Evolutionary conservation across 2,113 vertebrate species (phyloP).

Genomic region (Acinonyx jubatus): DNA sequence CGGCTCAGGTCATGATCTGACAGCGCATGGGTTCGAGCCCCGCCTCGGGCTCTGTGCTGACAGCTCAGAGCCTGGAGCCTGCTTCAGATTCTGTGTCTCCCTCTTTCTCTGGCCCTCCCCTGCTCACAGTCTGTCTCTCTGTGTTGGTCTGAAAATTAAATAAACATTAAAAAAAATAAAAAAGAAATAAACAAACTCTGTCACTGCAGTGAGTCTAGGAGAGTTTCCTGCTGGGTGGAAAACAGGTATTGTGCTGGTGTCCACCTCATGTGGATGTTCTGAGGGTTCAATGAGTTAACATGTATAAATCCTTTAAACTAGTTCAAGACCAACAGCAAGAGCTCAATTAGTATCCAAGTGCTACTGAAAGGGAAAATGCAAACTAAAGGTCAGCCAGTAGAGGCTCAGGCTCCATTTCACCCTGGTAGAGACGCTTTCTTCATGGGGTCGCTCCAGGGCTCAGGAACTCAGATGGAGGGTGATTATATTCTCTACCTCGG

Average conservation of each 20-base stretch:
- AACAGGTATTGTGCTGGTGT: neutral
- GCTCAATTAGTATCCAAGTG: neutral
- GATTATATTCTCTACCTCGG: neutral
- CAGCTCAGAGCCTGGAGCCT: too few relatives aligned
- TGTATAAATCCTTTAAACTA: neutral
- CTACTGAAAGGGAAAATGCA: neutral
- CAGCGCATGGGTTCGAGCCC: rapidly evolving
- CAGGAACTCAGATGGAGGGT: neutral
- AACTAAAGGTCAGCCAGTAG: neutral
- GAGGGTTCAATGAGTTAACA: neutral
- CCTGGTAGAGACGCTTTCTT: neutral
- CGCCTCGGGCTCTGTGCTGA: too few relatives aligned
- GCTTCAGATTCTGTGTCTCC: too few relatives aligned
- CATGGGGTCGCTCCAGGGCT: neutral
- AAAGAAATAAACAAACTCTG: too few relatives aligned
- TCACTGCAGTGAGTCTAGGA: neutral
- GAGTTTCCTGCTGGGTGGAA: neutral
- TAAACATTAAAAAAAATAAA: too few relatives aligned
- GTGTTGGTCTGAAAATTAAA: too few relatives aligned
- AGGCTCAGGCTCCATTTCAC: neutral
- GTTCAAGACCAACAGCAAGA: neutral
- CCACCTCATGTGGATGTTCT: neutral
- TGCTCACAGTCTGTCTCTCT: too few relatives aligned
- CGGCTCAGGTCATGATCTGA: too few relatives aligned
- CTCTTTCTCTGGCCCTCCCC: too few relatives aligned